A percentile compares a stretch with the other conserved stretches of the same genome.
Conservation (phyloP, 37 sponge, comb jelly and placozoan genomes). For the Ianthella basta region DNA sequence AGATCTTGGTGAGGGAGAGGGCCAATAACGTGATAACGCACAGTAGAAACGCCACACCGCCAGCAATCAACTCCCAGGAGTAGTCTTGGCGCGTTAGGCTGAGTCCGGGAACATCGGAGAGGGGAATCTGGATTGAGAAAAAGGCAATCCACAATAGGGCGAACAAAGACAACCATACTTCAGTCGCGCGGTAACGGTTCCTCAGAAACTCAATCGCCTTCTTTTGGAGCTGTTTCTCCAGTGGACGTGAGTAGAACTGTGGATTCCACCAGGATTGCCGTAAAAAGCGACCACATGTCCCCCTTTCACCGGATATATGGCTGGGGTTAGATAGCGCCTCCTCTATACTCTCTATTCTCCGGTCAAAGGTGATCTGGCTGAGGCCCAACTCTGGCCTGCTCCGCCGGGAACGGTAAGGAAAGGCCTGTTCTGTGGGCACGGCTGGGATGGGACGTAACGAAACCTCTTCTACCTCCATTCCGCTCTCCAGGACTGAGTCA, state of each 20-base stretch:
- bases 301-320: constrained; percentile 9
- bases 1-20: constrained; percentile 45
- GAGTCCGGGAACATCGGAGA: constrained; percentile 24
- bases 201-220: constrained; percentile 75
- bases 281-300: constrained; percentile 14
- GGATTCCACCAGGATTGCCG: constrained; percentile 64
- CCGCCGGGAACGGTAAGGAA: too few relatives aligned
- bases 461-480: too few relatives aligned
- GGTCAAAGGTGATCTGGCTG: too few relatives aligned
- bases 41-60: constrained; percentile 47
- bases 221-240: constrained; percentile 61
- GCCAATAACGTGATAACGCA: constrained; percentile 25
- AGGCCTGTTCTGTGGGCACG: too few relatives aligned
- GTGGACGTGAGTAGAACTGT: constrained; percentile 52
- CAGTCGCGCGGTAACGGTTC: constrained; percentile 55
- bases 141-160: constrained; percentile 72
- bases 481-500: too few relatives aligned
- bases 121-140: constrained; percentile 62
- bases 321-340: constrained; percentile 9
- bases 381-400: too few relatives aligned
- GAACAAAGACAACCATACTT: constrained; percentile 63
- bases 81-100: constrained; percentile 45
- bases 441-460: too few relatives aligned
- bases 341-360: not conserved
- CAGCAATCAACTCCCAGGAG: constrained; percentile 41